Evolutionary conservation across 2,113 vertebrate species (phyloP), one percentile per base, ranked within the genome.

Genomic region (Genyomyrus donnyi): DNA sequence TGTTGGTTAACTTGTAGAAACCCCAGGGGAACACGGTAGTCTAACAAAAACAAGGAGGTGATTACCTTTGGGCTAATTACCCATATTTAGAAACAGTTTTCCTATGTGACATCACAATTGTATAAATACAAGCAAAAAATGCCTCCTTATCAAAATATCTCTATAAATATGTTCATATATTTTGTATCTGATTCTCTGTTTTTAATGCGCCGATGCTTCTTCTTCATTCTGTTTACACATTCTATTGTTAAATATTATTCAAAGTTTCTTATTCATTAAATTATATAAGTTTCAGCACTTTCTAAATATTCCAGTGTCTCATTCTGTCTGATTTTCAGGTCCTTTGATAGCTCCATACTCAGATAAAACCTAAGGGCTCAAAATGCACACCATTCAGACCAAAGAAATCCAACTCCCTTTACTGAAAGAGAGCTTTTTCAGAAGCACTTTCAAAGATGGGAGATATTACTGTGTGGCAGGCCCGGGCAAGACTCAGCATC

Each of bases 371-470:
- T 70, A 85, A 48, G 89, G 27, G 45, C 50, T 87, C 93, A 95
- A 88, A 46, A 96, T 96, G 96, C 95, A 97, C 90, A 93, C 95
- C n/a, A 94, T 96, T 89, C 96, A 95, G 92, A 95, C 96, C 0
- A 94, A 96, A 39, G 96, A 97, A 92, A 95, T 93, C 66, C 93
- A 97, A 89, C 94, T 96, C 39, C 95, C 95, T 87, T 91, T 96
- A 89, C 94, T 95, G 19, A 94, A 95, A 89, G 96, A 96, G 92
- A 94, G 85, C 39, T 93, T 96, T 92, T 95, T 95, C 91, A 95
- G 95, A 5, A 94, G 95, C 87, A 94, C 95, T 27, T 97, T 97
- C 91, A 94, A 93, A 84, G 93, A 94, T 89, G 93, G 95, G 1
- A 93, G 92, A 48, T 96, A 97, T 91, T 96, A 95, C 92, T 95